Evolutionary conservation across 2,113 vertebrate species (phyloP), one percentile per base, ranked within the genome.

Genomic region (Pseudopipra pipra): DNA sequence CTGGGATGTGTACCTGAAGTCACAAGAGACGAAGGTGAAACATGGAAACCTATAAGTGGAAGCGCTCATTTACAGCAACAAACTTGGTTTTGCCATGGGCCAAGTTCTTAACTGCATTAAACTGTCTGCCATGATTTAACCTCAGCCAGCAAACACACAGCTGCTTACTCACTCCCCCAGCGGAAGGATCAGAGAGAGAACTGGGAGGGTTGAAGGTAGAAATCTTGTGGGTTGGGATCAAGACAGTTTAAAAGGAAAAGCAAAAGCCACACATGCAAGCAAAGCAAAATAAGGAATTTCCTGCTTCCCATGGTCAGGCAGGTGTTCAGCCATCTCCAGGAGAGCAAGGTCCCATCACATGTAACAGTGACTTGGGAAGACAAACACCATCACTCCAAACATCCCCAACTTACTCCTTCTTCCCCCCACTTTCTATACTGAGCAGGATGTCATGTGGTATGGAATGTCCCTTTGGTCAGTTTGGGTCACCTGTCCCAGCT

Each of bases 401-500:
- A 6, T 31, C 14, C 54, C 22, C 10, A 6, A 9, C 11, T 68
- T 41, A 3, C 20, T 67, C 28, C 30, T 68, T 31, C 24, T 76
- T 41, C 8, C 24, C 0, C 14, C 17, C 2, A 2, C 16, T 41
- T 41, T 15, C 31, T 47, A 2, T 1, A 18, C 24, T 41, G 39
- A 61, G 20, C 23, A 30, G 12, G 35, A 43, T 43, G 9, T 33
- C 11, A 3, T 6, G 8, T 15, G 7, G n/a, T 47, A 24, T 47
- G 24, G 11, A 43, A 61, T 23, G 12, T 70, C 55, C 30, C 25
- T 55, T 19, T 47, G 41, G n/a, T 13, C 21, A 41, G 9, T 4
- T 41, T 0, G 41, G 30, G 8, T 55, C n/a, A 10, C 14, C 21
- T 83, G 6, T 9, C 5, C 14, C 0, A 0, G 13, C 30, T 70